phyloP scores from a whole-genome alignment of 1,140 invertebrate genomes.

The Agrilus planipennis region DNA sequence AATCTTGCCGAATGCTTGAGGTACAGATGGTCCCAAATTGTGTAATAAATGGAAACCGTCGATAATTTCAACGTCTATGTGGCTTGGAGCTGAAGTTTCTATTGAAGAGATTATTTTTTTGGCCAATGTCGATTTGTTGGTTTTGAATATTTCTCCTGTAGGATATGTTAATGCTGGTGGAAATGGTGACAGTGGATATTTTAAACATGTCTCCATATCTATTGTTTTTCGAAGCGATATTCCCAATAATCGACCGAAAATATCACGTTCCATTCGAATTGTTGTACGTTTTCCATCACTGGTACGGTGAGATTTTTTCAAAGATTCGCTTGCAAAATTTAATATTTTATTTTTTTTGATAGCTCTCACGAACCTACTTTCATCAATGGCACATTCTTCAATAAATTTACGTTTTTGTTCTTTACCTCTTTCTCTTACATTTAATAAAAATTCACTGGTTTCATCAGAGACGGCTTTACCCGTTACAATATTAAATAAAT shows the following conservation, averaged over 20 bases:
- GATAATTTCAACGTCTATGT: conserved; percentile 17
- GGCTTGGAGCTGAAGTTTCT: conserved; percentile 11
- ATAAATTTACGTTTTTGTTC: conserved; percentile 24
- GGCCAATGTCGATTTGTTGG: conserved; percentile 20
- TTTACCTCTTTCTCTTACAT: no score
- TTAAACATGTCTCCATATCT: conserved; percentile 19
- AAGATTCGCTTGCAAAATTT: conserved; percentile 22
- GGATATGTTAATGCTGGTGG: conserved; percentile 25
- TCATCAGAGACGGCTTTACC: conserved; percentile 22
- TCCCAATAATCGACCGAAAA: conserved; percentile 23
- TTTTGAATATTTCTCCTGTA: conserved; percentile 27
- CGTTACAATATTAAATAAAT: conserved; percentile 23
- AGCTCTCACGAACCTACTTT: conserved; percentile 20
- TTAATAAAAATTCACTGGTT: no score
- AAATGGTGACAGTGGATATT: conserved; percentile 24
- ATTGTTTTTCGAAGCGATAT: conserved; percentile 24
- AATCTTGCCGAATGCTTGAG: conserved; percentile 21
- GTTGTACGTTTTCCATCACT: conserved; percentile 15
- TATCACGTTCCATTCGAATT: conserved; percentile 26
- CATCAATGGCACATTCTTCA: conserved; percentile 16
- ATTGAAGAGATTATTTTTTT: conserved; percentile 11
- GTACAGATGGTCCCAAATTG: conserved; percentile 8
- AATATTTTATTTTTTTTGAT: conserved; percentile 25
- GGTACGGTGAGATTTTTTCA: conserved; percentile 10
- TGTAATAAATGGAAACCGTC: conserved; percentile 25